phyloP scores from a whole-genome alignment of 2,888 invertebrate genomes.

The Heliconius ismenius region DNA sequence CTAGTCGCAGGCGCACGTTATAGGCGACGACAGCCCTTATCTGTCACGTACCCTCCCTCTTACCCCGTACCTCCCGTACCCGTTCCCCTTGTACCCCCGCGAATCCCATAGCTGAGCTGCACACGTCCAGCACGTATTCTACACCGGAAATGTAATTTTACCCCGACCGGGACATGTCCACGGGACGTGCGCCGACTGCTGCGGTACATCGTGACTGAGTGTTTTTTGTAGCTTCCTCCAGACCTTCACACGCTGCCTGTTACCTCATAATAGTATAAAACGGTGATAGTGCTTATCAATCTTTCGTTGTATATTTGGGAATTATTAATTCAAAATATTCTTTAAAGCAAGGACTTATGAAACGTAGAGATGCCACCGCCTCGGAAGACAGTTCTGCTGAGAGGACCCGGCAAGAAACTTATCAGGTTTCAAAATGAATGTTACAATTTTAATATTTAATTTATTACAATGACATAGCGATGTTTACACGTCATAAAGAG shows the following conservation, averaged over 20 bases:
- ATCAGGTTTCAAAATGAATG: background rate
- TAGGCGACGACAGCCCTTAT: slow-evolving; percentile 30
- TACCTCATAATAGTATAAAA: slow-evolving; percentile 18
- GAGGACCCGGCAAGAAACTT: background rate
- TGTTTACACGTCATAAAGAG: no score
- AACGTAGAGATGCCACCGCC: background rate
- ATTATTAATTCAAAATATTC: background rate
- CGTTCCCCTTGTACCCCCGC: background rate
- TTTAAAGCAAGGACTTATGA: no score
- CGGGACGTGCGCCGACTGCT: slow-evolving; percentile 44
- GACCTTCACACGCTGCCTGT: slow-evolving; percentile 34
- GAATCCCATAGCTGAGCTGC: background rate
- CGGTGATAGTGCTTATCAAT: background rate
- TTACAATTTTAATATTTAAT: background rate
- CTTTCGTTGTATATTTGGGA: background rate
- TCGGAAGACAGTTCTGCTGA: background rate
- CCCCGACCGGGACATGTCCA: slow-evolving; percentile 41
- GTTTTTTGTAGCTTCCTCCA: slow-evolving; percentile 40
- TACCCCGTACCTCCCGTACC: background rate
- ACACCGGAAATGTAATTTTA: slow-evolving; percentile 40
- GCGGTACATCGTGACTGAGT: slow-evolving; percentile 37
- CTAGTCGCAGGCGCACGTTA: slow-evolving; percentile 21
- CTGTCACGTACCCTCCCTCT: slow-evolving; percentile 10
- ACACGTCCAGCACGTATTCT: slow-evolving; percentile 30
- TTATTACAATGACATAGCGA: no score